These are phyloP conservation scores for Tichodroma muraria DNA, from an alignment of 2,113 vertebrate species.

Conservation along the genomic window DNA sequence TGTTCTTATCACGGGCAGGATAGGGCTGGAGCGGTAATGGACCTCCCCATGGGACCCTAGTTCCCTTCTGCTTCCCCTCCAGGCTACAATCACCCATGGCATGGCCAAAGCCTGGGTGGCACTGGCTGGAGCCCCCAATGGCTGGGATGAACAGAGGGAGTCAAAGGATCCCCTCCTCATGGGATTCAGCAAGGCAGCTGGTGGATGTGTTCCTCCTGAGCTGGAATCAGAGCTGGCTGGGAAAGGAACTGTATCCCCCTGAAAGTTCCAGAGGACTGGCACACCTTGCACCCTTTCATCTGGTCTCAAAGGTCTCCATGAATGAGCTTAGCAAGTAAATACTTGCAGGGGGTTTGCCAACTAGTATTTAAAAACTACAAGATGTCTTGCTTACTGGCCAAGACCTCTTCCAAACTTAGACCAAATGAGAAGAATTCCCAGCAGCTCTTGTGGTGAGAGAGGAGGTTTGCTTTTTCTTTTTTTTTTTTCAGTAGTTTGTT, in stretches of 20 bases:
- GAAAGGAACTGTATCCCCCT: not conserved
- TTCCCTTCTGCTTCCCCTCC: not conserved
- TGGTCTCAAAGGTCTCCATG: not conserved
- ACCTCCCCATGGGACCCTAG: accelerated
- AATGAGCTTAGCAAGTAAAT: not conserved
- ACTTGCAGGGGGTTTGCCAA: not conserved
- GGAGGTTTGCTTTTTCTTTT: not conserved
- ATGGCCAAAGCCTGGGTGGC: not conserved
- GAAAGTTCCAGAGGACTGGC: not conserved
- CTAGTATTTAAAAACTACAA: not conserved
- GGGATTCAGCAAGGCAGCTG: not conserved
- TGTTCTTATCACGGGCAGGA: not conserved
- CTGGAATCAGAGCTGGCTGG: not conserved
- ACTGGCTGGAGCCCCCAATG: accelerated
- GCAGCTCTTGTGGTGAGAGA: not conserved
- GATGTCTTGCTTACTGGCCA: not conserved
- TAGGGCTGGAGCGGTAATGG: not conserved
- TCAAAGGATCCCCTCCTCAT: not conserved
- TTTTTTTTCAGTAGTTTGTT: not conserved
- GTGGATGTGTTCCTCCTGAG: not conserved
- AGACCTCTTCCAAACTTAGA: not conserved
- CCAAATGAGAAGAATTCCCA: not conserved
- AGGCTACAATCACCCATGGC: not conserved
- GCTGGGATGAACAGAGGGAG: accelerated
- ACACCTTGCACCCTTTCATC: not conserved